Percentiles rank a stretch among this genome's conserved stretches.
These are phyloP conservation scores for Frankliniella fusca DNA, from an alignment of 2,888 invertebrate species.

Conservation along the genomic window DNA sequence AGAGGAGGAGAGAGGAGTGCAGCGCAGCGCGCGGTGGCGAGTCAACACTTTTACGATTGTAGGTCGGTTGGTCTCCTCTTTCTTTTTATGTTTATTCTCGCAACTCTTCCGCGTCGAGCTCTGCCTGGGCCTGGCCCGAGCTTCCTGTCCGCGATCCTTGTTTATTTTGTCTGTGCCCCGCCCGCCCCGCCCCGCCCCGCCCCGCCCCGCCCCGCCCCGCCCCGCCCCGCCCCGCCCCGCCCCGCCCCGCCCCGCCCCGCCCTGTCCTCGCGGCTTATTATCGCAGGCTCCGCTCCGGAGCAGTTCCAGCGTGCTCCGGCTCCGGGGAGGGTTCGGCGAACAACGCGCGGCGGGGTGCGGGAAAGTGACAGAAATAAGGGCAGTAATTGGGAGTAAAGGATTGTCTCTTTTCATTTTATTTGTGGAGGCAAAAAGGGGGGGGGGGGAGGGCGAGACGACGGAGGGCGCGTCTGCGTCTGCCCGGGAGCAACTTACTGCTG, in stretches of 20 bases:
- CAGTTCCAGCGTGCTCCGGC: too few species aligned
- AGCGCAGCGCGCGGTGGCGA: not conserved
- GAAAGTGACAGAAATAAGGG: too few species aligned
- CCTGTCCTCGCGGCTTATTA: not conserved
- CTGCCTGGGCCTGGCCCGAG: not conserved
- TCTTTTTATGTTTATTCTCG: not conserved
- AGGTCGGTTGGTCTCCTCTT: not conserved
- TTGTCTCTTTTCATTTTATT: not conserved
- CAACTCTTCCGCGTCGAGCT: not conserved
- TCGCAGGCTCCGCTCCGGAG: too few species aligned
- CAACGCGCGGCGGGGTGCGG: too few species aligned
- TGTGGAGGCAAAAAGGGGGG: not conserved
- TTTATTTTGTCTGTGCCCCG: not conserved
- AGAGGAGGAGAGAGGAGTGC: not conserved
- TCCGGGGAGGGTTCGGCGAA: too few species aligned
- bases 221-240: too few species aligned
- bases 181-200: too few species aligned
- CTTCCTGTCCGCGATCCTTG: not conserved
- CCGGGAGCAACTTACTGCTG: not conserved
- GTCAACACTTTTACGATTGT: conserved; percentile 5
- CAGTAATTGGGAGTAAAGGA: too few species aligned
- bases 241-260: too few species aligned
- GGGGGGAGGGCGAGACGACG: not conserved
- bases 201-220: too few species aligned
- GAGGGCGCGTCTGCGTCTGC: not conserved